Evolutionary conservation across 2,113 vertebrate species (phyloP).

Genomic region (Urocolius indicus): DNA sequence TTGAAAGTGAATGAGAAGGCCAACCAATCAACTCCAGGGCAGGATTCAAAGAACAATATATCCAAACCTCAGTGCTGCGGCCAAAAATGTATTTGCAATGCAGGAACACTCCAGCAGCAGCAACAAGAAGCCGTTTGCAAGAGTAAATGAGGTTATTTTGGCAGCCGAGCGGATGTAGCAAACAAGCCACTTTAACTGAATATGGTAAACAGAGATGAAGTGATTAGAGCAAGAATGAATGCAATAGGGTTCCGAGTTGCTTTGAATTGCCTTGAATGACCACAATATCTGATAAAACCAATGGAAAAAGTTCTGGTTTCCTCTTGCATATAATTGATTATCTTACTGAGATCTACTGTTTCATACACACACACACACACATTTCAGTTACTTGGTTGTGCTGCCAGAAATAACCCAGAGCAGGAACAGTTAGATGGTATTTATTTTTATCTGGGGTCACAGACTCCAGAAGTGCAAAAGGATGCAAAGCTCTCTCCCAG

Average conservation of each 20-base stretch:
- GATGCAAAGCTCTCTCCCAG: constrained; percentile 44
- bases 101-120: constrained; percentile 33
- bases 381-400: constrained; percentile 71
- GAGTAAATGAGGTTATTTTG: constrained; percentile 81
- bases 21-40: constrained; percentile 28
- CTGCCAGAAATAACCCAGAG: constrained; percentile 71
- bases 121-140: constrained; percentile 63
- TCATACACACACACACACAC: constrained; percentile 57
- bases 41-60: constrained; percentile 55
- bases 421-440: constrained; percentile 57
- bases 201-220: constrained; percentile 85
- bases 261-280: constrained; percentile 82
- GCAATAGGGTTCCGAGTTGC: constrained; percentile 78
- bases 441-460: constrained; percentile 61
- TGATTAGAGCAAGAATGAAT: constrained; percentile 84
- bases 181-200: constrained; percentile 88
- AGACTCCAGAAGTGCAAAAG: constrained; percentile 42
- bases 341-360: constrained; percentile 81
- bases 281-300: constrained; percentile 89
- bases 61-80: constrained; percentile 51
- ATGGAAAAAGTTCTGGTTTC: constrained; percentile 91
- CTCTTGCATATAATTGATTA: constrained; percentile 87
- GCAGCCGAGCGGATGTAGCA: constrained; percentile 80
- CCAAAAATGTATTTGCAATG: constrained; percentile 33
- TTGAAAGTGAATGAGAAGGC: constrained; percentile 62